These are phyloP conservation scores for Ascaphus truei DNA, from an alignment of 2,113 vertebrate genomes.

Conservation along the genomic window DNA sequence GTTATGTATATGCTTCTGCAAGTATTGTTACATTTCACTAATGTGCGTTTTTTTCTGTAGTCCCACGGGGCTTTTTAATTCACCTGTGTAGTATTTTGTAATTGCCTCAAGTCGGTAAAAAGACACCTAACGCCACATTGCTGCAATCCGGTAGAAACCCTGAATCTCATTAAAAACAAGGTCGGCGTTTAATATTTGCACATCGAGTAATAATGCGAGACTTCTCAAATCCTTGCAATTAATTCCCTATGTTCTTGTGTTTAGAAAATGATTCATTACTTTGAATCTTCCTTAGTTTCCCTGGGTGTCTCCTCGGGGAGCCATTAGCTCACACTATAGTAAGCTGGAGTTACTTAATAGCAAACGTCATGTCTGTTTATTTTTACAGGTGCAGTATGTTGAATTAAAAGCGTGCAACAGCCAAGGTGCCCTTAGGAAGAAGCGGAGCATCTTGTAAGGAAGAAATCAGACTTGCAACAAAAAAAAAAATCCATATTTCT, in stretches of 20 bases:
- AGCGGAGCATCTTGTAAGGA: slow-evolving; percentile 58
- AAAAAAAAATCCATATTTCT: neutral
- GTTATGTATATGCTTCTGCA: slow-evolving; percentile 6
- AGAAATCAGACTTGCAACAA: slow-evolving; percentile 1
- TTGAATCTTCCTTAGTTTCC: slow-evolving; percentile 79
- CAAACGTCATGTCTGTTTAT: slow-evolving; percentile 81
- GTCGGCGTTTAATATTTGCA: slow-evolving; percentile 88
- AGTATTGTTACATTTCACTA: slow-evolving; percentile 5
- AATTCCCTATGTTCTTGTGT: slow-evolving; percentile 94
- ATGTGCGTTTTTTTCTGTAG: slow-evolving; percentile 9
- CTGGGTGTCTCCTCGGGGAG: slow-evolving; percentile 78
- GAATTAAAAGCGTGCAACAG: slow-evolving; percentile 72
- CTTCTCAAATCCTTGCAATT: slow-evolving; percentile 96
- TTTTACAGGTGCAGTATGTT: slow-evolving; percentile 94
- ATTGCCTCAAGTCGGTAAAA: slow-evolving; percentile 25
- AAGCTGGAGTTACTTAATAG: slow-evolving; percentile 86
- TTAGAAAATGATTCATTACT: slow-evolving; percentile 98
- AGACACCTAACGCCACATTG: slow-evolving; percentile 15
- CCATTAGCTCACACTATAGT: slow-evolving; percentile 77
- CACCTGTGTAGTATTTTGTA: slow-evolving; percentile 1
- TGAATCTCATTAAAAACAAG: slow-evolving; percentile 67
- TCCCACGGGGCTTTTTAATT: slow-evolving; percentile 28
- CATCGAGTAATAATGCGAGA: slow-evolving; percentile 86
- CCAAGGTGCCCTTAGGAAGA: slow-evolving; percentile 79
- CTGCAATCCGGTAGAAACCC: slow-evolving; percentile 51